Percentiles rank a stretch among this genome's conserved stretches.
Conservation (phyloP, 2,113 vertebrate species). For the Heterochromis multidens region DNA sequence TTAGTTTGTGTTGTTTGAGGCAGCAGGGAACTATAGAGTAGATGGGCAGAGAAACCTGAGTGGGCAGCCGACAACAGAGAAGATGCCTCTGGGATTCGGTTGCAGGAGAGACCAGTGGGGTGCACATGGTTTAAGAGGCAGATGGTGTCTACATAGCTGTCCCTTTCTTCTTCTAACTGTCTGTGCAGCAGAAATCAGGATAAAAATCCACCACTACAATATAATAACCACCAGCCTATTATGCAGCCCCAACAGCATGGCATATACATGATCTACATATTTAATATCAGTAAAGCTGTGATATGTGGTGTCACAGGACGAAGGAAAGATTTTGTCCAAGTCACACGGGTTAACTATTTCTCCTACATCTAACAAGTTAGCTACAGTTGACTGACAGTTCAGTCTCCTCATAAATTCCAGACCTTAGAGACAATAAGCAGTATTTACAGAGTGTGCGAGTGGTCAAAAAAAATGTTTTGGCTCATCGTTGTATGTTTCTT, state of each 20-base stretch:
- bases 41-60: background rate
- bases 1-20: background rate
- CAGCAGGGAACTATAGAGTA: background rate
- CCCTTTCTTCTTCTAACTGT: background rate
- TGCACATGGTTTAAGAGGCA: background rate
- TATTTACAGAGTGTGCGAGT: background rate
- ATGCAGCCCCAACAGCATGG: background rate
- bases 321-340: background rate
- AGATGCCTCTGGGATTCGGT: conserved; percentile 1
- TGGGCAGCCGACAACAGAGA: conserved; percentile 5
- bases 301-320: background rate
- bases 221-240: accelerated
- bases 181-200: background rate
- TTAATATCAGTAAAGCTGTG: background rate
- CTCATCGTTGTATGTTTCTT: background rate
- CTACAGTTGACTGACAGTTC: background rate
- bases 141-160: background rate
- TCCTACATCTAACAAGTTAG: background rate
- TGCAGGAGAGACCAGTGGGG: background rate
- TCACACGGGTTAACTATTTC: background rate
- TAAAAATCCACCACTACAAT: background rate
- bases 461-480: background rate
- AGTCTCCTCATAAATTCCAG: background rate
- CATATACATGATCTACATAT: background rate
- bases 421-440: background rate